Percentiles rank a stretch among this genome's conserved stretches.
phyloP scores from a whole-genome alignment of 2,888 invertebrate species.

The Branchipolynoe longqiensis region DNA sequence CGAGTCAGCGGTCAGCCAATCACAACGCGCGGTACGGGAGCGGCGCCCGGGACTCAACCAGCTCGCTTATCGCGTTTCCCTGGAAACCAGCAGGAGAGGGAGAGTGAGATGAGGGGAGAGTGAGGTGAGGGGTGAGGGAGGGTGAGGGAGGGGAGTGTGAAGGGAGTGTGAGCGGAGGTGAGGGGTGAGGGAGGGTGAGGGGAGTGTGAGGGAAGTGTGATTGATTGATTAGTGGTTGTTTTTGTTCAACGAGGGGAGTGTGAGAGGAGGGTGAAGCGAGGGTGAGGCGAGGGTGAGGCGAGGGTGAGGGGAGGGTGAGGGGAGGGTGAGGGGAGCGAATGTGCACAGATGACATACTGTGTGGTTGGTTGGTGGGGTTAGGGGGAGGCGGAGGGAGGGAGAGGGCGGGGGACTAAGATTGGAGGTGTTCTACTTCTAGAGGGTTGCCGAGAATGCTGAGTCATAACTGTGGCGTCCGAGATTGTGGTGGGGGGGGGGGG shows the following conservation, averaged over 20 bases:
- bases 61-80: background rate
- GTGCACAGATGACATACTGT: too few species aligned
- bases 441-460: background rate
- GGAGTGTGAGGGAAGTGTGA: too few species aligned
- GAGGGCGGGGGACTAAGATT: background rate
- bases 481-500: background rate
- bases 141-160: background rate
- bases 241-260: too few species aligned
- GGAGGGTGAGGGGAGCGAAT: too few species aligned
- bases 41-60: background rate
- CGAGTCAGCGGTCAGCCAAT: constrained; percentile 10
- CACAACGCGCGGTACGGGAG: background rate
- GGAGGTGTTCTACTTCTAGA: background rate
- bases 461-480: background rate
- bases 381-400: too few species aligned
- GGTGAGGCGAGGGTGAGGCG: too few species aligned
- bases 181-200: background rate
- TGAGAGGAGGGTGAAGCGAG: too few species aligned
- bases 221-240: too few species aligned
- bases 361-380: too few species aligned
- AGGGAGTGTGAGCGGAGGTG: background rate
- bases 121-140: background rate
- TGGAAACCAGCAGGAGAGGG: background rate
- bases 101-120: background rate
- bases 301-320: too few species aligned